Conservation (phyloP, 2,888 invertebrate genomes). For the Vesta saturnalis region DNA sequence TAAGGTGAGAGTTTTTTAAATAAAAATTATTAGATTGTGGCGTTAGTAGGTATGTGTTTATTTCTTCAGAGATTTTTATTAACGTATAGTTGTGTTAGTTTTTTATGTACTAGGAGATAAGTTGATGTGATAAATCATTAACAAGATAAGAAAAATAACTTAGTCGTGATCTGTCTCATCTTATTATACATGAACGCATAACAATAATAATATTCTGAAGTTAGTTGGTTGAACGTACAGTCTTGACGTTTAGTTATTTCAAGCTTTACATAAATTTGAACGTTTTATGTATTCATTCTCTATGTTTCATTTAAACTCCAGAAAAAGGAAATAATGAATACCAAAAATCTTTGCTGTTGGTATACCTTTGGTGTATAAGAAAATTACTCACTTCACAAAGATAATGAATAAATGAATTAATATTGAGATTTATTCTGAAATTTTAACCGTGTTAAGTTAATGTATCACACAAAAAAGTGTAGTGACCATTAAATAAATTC, state of each 20-base stretch:
- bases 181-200: constrained; percentile 32
- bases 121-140: constrained; percentile 35
- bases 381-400: too few relatives aligned
- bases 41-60: constrained; percentile 1
- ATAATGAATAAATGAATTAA: too few relatives aligned
- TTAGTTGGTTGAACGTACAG: constrained; percentile 10
- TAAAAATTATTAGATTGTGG: background rate
- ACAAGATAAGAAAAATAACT: constrained; percentile 37
- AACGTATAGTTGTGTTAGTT: constrained; percentile 26
- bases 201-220: constrained; percentile 30
- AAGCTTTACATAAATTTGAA: constrained; percentile 9
- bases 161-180: constrained; percentile 31
- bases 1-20: constrained; percentile 17
- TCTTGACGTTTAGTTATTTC: constrained; percentile 19
- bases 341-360: too few relatives aligned
- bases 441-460: too few relatives aligned
- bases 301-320: background rate
- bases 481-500: too few relatives aligned
- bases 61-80: constrained; percentile 12
- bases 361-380: too few relatives aligned
- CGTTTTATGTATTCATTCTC: background rate
- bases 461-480: too few relatives aligned
- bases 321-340: too few relatives aligned
- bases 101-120: constrained; percentile 31
- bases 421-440: too few relatives aligned